phyloP scores from a whole-genome alignment of 2,113 vertebrate genomes.

The Triplophysa dalaica region DNA sequence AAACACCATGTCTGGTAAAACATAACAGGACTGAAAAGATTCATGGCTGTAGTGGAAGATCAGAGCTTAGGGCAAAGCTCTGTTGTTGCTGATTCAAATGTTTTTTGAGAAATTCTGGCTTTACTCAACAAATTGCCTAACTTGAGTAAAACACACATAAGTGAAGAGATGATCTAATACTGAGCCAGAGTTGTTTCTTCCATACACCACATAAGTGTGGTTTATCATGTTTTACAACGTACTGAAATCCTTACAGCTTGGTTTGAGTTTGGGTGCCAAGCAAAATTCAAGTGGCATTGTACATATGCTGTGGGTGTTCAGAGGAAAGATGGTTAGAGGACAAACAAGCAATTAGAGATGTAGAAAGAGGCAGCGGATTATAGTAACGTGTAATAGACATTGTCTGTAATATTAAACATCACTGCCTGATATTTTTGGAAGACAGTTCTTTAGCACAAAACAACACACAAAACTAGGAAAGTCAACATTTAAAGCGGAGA shows the following conservation, averaged over 20 bases:
- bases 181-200: slow-evolving; percentile 12
- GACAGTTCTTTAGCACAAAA: not conserved
- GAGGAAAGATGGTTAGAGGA: not conserved
- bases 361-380: too few relatives aligned
- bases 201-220: not conserved
- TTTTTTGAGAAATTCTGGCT: not conserved
- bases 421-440: not conserved
- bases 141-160: not conserved
- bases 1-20: slow-evolving; percentile 1
- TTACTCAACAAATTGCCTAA: not conserved
- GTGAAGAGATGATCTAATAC: not conserved
- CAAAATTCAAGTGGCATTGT: not conserved
- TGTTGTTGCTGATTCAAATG: not conserved
- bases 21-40: not conserved
- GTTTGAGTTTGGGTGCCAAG: not conserved
- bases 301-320: not conserved
- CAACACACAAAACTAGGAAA: not conserved
- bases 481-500: not conserved
- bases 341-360: too few relatives aligned
- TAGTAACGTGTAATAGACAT: too few relatives aligned
- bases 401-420: too few relatives aligned
- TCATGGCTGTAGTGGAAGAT: not conserved
- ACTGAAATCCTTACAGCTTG: not conserved
- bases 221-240: not conserved
- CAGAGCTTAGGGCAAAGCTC: not conserved